Conservation (phyloP, 2,113 vertebrate species). For the Entomyzon cyanotis region DNA sequence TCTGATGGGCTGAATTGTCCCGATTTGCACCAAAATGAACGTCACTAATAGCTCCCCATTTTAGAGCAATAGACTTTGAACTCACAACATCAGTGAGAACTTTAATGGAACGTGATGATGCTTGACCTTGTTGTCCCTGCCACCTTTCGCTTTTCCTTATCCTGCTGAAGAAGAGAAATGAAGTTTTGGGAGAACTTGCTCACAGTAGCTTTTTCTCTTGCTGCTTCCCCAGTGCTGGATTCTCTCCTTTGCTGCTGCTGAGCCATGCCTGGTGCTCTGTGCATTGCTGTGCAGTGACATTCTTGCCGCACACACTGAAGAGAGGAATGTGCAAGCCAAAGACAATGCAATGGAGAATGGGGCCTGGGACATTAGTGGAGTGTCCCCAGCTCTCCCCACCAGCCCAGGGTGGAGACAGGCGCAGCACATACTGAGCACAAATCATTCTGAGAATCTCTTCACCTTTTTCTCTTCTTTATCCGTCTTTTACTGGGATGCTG, state of each 20-base stretch:
- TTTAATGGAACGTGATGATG: not conserved
- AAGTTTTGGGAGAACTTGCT: not conserved
- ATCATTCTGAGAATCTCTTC: not conserved
- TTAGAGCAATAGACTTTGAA: not conserved
- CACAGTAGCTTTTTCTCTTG: not conserved
- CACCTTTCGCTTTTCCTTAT: not conserved
- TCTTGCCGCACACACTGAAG: not conserved
- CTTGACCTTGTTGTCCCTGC: not conserved
- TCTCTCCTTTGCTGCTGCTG: not conserved
- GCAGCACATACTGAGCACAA: not conserved
- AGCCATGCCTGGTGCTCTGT: not conserved
- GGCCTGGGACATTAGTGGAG: not conserved
- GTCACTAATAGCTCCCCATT: not conserved
- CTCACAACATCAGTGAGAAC: not conserved
- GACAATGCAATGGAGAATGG: not conserved
- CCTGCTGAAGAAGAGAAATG: not conserved
- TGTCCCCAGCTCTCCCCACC: not conserved
- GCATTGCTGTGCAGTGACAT: not conserved
- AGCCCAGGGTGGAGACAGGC: not conserved
- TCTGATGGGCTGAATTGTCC: not conserved
- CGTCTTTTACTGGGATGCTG: not conserved
- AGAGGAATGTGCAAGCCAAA: not conserved
- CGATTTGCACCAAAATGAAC: not conserved
- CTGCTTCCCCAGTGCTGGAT: not conserved
- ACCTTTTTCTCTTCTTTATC: not conserved